Percentiles rank a stretch among this genome's conserved stretches.
Evolutionary conservation across 2,888 invertebrate genomes (phyloP).

Genomic region (Nudaria mundana): DNA sequence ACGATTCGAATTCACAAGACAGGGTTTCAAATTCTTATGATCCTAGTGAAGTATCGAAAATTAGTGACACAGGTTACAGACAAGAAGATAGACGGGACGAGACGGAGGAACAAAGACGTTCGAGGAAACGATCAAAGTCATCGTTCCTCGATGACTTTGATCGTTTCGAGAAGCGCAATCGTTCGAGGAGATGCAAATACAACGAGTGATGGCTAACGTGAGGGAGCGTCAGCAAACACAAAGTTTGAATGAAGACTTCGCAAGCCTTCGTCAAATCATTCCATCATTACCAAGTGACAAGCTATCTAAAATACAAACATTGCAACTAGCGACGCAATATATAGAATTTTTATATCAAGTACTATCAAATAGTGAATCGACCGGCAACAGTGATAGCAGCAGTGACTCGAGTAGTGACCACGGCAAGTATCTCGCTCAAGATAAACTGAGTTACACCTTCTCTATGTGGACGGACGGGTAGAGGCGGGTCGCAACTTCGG

Average conservation of each 20-base stretch:
- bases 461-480: slow-evolving; percentile 98
- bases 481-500: slow-evolving; percentile 80
- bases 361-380: slow-evolving; percentile 80
- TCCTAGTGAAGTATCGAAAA: slow-evolving; percentile 42
- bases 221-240: slow-evolving; percentile 99
- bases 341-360: slow-evolving; percentile 97
- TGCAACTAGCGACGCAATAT: slow-evolving; percentile 96
- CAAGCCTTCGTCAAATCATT: slow-evolving; percentile 95
- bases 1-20: slow-evolving; percentile 71
- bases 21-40: slow-evolving; percentile 54
- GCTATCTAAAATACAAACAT: slow-evolving; percentile 98
- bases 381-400: slow-evolving; percentile 58
- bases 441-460: slow-evolving; percentile 96
- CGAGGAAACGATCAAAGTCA: slow-evolving; percentile 68
- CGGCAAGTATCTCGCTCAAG: slow-evolving; percentile 91
- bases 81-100: slow-evolving; percentile 60
- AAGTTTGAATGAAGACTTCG: slow-evolving; percentile 97
- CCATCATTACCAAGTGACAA: slow-evolving; percentile 99
- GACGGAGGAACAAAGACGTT: slow-evolving; percentile 66
- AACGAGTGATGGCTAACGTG: slow-evolving; percentile 97
- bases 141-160: slow-evolving; percentile 83
- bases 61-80: slow-evolving; percentile 47
- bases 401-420: slow-evolving; percentile 72
- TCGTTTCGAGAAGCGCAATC: slow-evolving; percentile 83
- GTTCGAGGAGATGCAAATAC: slow-evolving; percentile 90